Base-by-base conservation (phyloP, 2,113 vertebrate genomes). In the Actenoides lindsayi region DNA sequence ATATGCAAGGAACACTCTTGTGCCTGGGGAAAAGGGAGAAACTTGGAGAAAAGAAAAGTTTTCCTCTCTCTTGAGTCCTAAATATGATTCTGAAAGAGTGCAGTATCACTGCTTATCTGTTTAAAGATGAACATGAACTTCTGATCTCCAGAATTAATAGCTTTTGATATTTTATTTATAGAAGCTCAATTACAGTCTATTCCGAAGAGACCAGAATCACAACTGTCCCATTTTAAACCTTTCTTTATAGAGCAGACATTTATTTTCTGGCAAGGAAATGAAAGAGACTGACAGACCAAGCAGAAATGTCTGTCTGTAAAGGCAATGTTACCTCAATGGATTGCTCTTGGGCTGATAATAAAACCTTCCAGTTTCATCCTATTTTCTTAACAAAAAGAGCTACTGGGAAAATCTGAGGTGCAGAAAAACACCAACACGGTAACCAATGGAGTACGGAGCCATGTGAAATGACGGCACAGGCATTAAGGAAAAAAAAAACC, bases 381-480 rank as follows among this genome's bases (percentile, higher is more conserved):
- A 7, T 42, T 93, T 83, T 50, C 48, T 78, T 42, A 54, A 16
- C 5, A 21, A 67, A 75, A 71, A 4, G 9, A 64, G 12, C 35
- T 48, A 8, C 7, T 50, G 37, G 73, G 28, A 82, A 84, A 84
- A 23, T 7, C 7, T 9, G 24, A 39, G 28, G n/a, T 3, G 1
- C 27, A 0, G 35, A 62, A 51, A 33, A 83, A 51, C 10, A 48
- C 31, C 39, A 25, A 12, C 31, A 3, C 11, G 11, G 1, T 12
- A 37, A 79, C 13, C 56, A 91, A 63, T 1, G 13, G 11, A 53
- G 57, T 5, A 33, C 83, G 39, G 69, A 59, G 6, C 71, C 42
- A 41, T 0, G 0, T 4, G 51, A 89, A 90, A 60, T 0, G 1
- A 48, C 23, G 65, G 65, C 54, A 27, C 28, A 23, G 16, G 20